These are phyloP conservation scores for Odontamblyopus rebecca DNA, from an alignment of 2,797 vertebrate genomes.

Conservation along the genomic window DNA sequence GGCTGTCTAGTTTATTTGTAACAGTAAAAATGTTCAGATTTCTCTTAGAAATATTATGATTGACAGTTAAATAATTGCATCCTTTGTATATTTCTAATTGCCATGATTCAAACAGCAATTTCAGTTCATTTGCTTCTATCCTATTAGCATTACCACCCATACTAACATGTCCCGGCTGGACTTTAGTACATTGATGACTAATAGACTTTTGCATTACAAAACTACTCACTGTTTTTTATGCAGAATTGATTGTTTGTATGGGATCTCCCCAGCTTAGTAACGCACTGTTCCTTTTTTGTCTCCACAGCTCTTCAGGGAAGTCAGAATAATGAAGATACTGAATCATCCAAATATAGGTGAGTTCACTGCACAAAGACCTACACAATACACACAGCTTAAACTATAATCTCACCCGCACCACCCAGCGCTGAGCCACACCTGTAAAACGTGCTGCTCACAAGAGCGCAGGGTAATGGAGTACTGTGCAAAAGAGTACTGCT, in stretches of 20 bases:
- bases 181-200: background rate
- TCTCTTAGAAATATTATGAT: background rate
- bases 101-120: background rate
- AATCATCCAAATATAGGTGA: slow-evolving; percentile 96
- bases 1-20: background rate
- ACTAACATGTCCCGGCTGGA: background rate
- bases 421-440: background rate
- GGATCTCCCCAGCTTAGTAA: slow-evolving; percentile 12
- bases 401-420: slow-evolving; percentile 13
- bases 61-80: background rate
- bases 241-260: slow-evolving; percentile 14
- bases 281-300: slow-evolving; percentile 51
- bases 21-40: background rate
- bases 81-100: background rate
- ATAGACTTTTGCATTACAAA: background rate
- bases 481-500: background rate
- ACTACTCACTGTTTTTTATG: background rate
- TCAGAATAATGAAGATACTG: slow-evolving; percentile 96
- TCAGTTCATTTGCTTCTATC: background rate
- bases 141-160: background rate
- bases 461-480: background rate
- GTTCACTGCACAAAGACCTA: slow-evolving; percentile 34
- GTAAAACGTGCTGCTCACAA: background rate
- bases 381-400: slow-evolving; percentile 4
- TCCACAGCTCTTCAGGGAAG: slow-evolving; percentile 93